These are phyloP conservation scores for Azemiops feae DNA, from an alignment of 2,113 vertebrate genomes.

Conservation along the genomic window DNA sequence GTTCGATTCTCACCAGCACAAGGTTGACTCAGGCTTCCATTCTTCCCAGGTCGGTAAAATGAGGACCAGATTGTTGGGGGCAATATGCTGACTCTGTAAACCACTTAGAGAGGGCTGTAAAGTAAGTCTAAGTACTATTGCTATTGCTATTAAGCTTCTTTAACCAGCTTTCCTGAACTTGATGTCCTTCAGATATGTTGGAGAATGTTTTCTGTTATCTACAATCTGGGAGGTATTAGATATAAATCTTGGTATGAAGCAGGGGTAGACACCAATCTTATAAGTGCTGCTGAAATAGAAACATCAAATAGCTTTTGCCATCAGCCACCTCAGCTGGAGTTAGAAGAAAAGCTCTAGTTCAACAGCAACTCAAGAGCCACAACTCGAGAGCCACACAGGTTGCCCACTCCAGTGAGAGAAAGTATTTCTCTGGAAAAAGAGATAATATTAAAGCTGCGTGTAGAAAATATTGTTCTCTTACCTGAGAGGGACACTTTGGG, in stretches of 20 bases:
- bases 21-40: no score
- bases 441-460: background rate
- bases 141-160: background rate
- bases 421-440: background rate
- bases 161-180: background rate
- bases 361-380: background rate
- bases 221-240: background rate
- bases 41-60: no score
- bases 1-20: no score
- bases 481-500: constrained; percentile 67
- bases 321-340: background rate
- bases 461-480: constrained; percentile 33
- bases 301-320: background rate
- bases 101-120: no score
- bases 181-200: background rate
- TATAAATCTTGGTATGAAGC: background rate
- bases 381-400: background rate
- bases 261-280: background rate
- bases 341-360: background rate
- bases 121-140: no score
- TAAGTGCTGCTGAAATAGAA: background rate
- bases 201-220: background rate
- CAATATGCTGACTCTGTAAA: no score
- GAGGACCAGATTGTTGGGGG: no score
- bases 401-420: background rate